These are phyloP conservation scores for Lycopodina hypogea DNA, from an alignment of 37 sponge, comb jelly and placozoan species.

Conservation along the genomic window DNA sequence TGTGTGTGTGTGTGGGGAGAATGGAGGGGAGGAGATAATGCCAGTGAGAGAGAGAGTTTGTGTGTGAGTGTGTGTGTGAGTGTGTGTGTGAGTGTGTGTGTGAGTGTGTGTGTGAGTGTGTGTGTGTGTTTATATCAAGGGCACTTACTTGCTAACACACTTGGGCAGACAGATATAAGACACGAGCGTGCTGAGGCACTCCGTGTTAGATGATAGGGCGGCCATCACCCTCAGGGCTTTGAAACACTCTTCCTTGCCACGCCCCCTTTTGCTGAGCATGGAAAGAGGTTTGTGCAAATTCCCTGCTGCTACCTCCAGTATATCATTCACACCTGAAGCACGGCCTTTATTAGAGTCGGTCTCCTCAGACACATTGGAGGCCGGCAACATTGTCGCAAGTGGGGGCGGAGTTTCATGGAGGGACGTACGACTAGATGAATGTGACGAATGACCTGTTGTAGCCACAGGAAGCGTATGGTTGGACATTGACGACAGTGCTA, in stretches of 20 bases:
- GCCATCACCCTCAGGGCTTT: conserved; percentile 46
- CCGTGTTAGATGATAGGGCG: conserved; percentile 60
- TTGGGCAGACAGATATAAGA: conserved; percentile 74
- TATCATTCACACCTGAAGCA: neutral
- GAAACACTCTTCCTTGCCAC: conserved; percentile 4
- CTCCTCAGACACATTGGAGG: too few species aligned
- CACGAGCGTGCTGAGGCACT: conserved; percentile 61
- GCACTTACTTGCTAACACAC: conserved; percentile 28
- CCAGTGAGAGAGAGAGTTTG: neutral
- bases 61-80: neutral
- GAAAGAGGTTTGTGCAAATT: too few species aligned
- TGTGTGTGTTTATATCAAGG: neutral
- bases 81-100: too few species aligned
- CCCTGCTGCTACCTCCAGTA: neutral
- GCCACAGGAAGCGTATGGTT: neutral
- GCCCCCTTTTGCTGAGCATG: too few species aligned
- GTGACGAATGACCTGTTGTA: neutral
- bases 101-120: neutral
- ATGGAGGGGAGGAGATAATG: neutral
- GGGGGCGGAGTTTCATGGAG: too few species aligned
- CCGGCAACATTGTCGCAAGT: too few species aligned
- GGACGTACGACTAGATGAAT: neutral
- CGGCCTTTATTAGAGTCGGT: too few species aligned
- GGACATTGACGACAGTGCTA: neutral
- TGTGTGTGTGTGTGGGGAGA: conserved; percentile 2